Percentiles rank a stretch among this genome's conserved stretches.
Evolutionary conservation across 2,113 vertebrate species (phyloP).

Genomic region (Quiscalus mexicanus): DNA sequence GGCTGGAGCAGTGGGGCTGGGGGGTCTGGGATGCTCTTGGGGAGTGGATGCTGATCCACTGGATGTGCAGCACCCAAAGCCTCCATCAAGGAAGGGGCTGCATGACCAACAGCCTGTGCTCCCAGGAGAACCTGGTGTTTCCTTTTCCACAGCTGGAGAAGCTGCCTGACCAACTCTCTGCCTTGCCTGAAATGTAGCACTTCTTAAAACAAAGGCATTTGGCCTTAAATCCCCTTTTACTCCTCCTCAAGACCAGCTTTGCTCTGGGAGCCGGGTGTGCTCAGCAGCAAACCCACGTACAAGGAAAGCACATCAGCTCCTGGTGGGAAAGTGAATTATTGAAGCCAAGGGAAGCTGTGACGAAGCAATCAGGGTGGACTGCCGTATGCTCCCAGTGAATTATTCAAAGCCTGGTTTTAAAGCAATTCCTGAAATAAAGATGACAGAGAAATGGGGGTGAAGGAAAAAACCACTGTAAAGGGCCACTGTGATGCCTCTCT

Average conservation of each 20-base stretch:
- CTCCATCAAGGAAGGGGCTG: not conserved
- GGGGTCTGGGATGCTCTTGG: not conserved
- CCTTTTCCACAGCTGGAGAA: not conserved
- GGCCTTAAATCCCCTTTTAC: constrained; percentile 1
- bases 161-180: not conserved
- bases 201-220: not conserved
- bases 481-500: not conserved
- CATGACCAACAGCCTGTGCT: fast-evolving
- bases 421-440: constrained; percentile 34
- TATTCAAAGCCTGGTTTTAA: constrained; percentile 49
- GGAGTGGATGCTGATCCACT: too few species aligned
- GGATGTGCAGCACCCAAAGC: not conserved
- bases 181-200: not conserved
- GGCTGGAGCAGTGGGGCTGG: not conserved
- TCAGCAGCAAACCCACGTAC: not conserved
- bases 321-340: constrained; percentile 54
- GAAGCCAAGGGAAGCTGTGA: constrained; percentile 25
- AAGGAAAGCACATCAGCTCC: constrained; percentile 19
- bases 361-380: not conserved
- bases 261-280: fast-evolving
- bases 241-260: not conserved
- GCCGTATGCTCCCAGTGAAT: constrained; percentile 13
- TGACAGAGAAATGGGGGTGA: not conserved
- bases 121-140: not conserved
- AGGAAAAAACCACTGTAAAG: not conserved